phyloP scores from a whole-genome alignment of 2,113 vertebrate species.

The Piaya cayana region DNA sequence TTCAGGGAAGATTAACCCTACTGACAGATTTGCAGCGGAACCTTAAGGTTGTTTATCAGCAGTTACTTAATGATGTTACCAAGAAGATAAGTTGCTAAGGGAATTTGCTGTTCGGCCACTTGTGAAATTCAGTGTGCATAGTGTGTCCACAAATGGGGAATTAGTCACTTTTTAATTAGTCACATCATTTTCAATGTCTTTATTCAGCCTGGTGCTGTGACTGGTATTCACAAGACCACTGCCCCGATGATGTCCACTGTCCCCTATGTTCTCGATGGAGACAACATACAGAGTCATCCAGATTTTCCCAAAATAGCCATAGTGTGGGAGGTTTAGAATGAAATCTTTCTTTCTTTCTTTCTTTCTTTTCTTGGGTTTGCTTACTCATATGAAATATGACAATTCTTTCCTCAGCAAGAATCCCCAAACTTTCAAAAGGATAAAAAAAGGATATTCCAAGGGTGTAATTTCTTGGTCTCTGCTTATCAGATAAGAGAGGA shows the following conservation, averaged over 20 bases:
- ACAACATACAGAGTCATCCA: background rate
- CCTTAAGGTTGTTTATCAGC: background rate
- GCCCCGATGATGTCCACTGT: background rate
- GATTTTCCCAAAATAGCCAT: background rate
- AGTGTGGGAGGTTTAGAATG: background rate
- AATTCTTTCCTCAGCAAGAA: background rate
- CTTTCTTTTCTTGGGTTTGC: background rate
- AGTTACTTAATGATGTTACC: background rate
- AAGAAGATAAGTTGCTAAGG: background rate
- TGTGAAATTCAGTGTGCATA: background rate
- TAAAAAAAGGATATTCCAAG: background rate
- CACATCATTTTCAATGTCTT: background rate
- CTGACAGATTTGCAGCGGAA: background rate
- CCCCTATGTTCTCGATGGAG: background rate
- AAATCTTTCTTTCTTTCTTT: background rate
- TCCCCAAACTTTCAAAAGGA: background rate
- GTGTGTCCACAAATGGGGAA: background rate
- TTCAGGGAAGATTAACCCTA: background rate
- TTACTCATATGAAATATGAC: background rate
- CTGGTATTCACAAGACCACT: background rate
- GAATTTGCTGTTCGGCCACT: background rate
- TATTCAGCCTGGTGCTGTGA: background rate
- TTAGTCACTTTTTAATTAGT: background rate
- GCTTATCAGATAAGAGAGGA: background rate
- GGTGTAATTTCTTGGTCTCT: background rate